Evolutionary conservation across 2,797 vertebrate species (phyloP).

Genomic region (Protosalanx chinensis): DNA sequence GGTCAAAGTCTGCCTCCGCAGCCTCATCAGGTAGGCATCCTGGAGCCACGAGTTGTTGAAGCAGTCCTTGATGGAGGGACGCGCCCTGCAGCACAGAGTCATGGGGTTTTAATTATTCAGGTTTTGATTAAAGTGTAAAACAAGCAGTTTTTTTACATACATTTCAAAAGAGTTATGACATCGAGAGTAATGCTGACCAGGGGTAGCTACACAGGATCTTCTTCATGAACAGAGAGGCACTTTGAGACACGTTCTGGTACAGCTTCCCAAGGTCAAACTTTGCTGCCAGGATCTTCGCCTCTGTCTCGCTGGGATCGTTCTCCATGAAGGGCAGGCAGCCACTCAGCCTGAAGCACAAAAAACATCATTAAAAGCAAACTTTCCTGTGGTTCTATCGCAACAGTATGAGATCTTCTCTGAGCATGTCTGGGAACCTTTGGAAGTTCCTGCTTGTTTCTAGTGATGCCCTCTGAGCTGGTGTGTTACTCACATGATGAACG

Average conservation of each 20-base stretch:
- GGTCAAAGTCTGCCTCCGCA: slow-evolving; percentile 93
- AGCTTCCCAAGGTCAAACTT: slow-evolving; percentile 95
- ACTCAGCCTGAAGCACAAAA: slow-evolving; percentile 79
- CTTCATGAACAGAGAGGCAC: slow-evolving; percentile 92
- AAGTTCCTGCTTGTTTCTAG: background rate
- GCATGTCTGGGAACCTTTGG: background rate
- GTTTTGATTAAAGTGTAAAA: too few relatives aligned
- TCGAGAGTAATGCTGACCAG: slow-evolving; percentile 76
- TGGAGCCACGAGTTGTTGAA: slow-evolving; percentile 94
- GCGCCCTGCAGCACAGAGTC: slow-evolving; percentile 76
- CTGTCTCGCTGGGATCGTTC: slow-evolving; percentile 82
- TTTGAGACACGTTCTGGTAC: slow-evolving; percentile 97
- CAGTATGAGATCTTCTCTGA: too few relatives aligned
- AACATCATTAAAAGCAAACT: too few relatives aligned
- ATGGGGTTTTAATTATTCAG: too few relatives aligned
- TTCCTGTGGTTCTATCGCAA: too few relatives aligned
- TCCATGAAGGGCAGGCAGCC: slow-evolving; percentile 89
- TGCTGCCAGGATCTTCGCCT: slow-evolving; percentile 86
- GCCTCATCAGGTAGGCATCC: slow-evolving; percentile 96
- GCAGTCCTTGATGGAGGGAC: slow-evolving; percentile 93
- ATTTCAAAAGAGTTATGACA: background rate
- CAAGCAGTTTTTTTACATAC: too few relatives aligned
- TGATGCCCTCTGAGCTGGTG: background rate
- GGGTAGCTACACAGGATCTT: slow-evolving; percentile 93
- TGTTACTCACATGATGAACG: slow-evolving; percentile 93